Evolutionary conservation across 2,797 vertebrate species (phyloP), one percentile per base, ranked within the genome.

Genomic region (Typhlichthys eigenmanni): DNA sequence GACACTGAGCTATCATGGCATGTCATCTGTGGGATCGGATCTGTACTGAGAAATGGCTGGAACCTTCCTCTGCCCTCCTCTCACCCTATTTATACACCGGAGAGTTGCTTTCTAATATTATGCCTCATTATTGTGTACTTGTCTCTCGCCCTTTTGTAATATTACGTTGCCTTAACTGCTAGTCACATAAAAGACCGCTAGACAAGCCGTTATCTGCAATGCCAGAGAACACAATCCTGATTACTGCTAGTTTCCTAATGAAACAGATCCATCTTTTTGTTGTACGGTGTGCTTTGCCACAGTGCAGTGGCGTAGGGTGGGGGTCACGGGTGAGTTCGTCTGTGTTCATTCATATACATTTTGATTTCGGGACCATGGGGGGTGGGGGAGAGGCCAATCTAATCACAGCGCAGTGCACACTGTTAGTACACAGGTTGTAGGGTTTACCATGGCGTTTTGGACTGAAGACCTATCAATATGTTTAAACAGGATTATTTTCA

Each of bases 1-100:
- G 84, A 87, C 76, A 76, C 62, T 82, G 78, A 86, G 72, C 64
- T 55, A 24, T 71, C 68, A 2, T 68, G 79, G 48, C 74, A 50
- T 75, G 63, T 79, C 79, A 79, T 58, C 71, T 77, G 62, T 55
- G 57, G 67, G 53, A 70, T 71, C 47, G 24, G 56, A 51, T 74
- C 57, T n/a, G 66, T 58, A 58, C 52, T 43, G 58, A 75, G 66
- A 66, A 72, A 47, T 14, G 14, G 10, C 58, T 47, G 69, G 17
- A 80, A 32, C 62, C 55, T 24, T 17, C 50, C 17, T 17, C 14
- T 19, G 1, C 19, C 3, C 51, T 68, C 43, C 50, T 43, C 66
- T 61, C 63, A 12, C 50, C 48, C 65, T 4, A 13, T 64, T 12
- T 1, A 43, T 48, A 46, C 12, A 34, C 19, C 50, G 56, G 53